Evolutionary conservation across 1,140 invertebrate genomes (phyloP).

Genomic region (Metaphire vulgaris): DNA sequence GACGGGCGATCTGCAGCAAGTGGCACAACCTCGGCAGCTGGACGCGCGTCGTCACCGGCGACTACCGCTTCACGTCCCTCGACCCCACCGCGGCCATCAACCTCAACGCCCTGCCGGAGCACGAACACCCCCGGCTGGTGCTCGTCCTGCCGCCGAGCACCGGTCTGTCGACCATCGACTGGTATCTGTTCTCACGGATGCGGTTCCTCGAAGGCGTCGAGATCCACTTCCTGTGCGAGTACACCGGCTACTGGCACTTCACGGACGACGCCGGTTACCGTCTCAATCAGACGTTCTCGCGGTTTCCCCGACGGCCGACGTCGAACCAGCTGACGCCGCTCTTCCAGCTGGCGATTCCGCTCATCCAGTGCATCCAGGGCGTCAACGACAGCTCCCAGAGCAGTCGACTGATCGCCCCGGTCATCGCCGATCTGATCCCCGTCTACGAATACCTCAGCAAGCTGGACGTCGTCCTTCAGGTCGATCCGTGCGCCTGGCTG

Average conservation of each 20-base stretch:
- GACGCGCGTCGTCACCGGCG: slow-evolving; percentile 22
- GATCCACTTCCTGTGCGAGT: slow-evolving; percentile 30
- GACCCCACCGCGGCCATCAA: slow-evolving; percentile 5
- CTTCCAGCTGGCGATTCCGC: slow-evolving; percentile 22
- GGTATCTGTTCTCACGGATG: slow-evolving; percentile 27
- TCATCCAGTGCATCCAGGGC: slow-evolving; percentile 28
- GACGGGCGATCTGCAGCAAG: slow-evolving; percentile 25
- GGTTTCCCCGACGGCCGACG: not conserved
- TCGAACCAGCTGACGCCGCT: slow-evolving; percentile 17
- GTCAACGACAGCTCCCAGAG: slow-evolving; percentile 22
- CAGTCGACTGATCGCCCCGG: slow-evolving; percentile 26
- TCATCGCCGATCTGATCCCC: slow-evolving; percentile 27
- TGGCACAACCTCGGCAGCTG: slow-evolving; percentile 31
- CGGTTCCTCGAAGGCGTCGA: slow-evolving; percentile 30
- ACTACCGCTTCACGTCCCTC: slow-evolving; percentile 22
- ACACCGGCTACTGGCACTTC: slow-evolving; percentile 29
- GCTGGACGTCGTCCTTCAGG: slow-evolving; percentile 13
- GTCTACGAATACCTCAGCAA: slow-evolving; percentile 27
- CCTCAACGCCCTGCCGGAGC: slow-evolving; percentile 26
- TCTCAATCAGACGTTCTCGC: slow-evolving; percentile 10
- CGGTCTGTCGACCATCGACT: slow-evolving; percentile 18
- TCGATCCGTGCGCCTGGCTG: slow-evolving; percentile 28
- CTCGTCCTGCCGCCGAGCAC: slow-evolving; percentile 30
- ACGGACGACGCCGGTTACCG: slow-evolving; percentile 25
- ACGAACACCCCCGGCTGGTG: slow-evolving; percentile 30